These are phyloP conservation scores for Labroides dimidiatus DNA, from an alignment of 2,797 vertebrate genomes.

Conservation along the genomic window DNA sequence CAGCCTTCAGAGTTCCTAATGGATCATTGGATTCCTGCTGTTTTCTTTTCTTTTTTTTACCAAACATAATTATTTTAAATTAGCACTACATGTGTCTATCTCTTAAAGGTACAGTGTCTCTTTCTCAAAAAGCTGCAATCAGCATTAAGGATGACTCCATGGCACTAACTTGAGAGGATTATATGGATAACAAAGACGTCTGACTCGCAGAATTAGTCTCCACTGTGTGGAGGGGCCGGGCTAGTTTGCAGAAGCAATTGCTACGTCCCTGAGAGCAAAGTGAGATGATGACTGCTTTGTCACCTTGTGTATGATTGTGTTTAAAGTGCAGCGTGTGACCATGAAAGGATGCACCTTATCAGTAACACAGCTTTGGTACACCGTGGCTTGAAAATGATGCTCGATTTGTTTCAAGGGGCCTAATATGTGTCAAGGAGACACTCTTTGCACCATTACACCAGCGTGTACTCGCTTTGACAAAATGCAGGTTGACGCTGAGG, in stretches of 20 bases:
- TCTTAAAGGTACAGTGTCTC: background rate
- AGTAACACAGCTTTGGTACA: constrained; percentile 7
- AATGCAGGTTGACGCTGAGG: background rate
- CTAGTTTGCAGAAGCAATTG: constrained; percentile 14
- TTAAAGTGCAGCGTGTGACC: constrained; percentile 20
- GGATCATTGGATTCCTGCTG: no score
- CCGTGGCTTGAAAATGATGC: constrained; percentile 6
- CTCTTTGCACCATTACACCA: constrained; percentile 2
- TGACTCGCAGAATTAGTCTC: background rate
- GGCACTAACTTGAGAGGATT: background rate
- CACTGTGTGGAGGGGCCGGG: background rate
- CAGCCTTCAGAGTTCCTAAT: no score
- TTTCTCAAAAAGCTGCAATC: background rate
- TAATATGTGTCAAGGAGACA: constrained; percentile 5
- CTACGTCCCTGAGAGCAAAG: constrained; percentile 16
- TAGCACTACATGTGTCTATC: no score
- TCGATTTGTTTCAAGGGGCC: constrained; percentile 8
- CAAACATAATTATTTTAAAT: no score
- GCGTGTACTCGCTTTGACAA: background rate
- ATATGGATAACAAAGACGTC: background rate
- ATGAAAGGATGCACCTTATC: constrained; percentile 11
- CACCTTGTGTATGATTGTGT: background rate
- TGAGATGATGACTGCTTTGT: constrained; percentile 13
- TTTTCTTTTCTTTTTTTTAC: no score
- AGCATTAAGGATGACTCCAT: background rate